These are phyloP conservation scores for Pavo muticus DNA, from an alignment of 2,113 vertebrate genomes.

Conservation along the genomic window DNA sequence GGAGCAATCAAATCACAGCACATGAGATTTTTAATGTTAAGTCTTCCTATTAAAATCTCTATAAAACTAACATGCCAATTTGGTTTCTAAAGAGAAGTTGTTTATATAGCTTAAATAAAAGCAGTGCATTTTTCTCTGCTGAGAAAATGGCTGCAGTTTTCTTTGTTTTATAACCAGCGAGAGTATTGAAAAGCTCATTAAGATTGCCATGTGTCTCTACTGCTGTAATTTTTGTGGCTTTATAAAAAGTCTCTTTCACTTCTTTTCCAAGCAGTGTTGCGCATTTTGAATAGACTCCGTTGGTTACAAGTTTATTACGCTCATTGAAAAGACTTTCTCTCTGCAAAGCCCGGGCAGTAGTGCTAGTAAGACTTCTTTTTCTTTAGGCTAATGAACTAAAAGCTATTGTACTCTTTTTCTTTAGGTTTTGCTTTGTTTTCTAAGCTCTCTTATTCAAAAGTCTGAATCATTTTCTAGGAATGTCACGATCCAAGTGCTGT, in stretches of 20 bases:
- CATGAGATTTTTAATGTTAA: conserved; percentile 42
- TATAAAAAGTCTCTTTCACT: conserved; percentile 60
- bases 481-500: conserved; percentile 14
- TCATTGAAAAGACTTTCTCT: conserved; percentile 10
- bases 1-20: neutral
- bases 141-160: conserved; percentile 58
- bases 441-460: neutral
- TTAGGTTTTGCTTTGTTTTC: neutral
- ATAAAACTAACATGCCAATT: conserved; percentile 50
- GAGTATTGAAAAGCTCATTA: conserved; percentile 59
- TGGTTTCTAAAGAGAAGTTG: conserved; percentile 44
- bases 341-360: neutral
- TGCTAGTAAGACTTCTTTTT: neutral
- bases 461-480: conserved; percentile 48
- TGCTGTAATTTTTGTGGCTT: conserved; percentile 41
- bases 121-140: conserved; percentile 62
- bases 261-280: conserved; percentile 36
- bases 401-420: neutral
- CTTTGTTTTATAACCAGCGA: conserved; percentile 53
- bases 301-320: conserved; percentile 20
- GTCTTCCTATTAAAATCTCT: conserved; percentile 55
- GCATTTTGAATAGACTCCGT: conserved; percentile 51
- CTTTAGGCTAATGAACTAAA: neutral
- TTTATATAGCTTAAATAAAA: conserved; percentile 62
- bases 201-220: conserved; percentile 46